These are phyloP conservation scores for Dromaius novaehollandiae DNA, from an alignment of 2,113 vertebrate genomes.

Conservation along the genomic window DNA sequence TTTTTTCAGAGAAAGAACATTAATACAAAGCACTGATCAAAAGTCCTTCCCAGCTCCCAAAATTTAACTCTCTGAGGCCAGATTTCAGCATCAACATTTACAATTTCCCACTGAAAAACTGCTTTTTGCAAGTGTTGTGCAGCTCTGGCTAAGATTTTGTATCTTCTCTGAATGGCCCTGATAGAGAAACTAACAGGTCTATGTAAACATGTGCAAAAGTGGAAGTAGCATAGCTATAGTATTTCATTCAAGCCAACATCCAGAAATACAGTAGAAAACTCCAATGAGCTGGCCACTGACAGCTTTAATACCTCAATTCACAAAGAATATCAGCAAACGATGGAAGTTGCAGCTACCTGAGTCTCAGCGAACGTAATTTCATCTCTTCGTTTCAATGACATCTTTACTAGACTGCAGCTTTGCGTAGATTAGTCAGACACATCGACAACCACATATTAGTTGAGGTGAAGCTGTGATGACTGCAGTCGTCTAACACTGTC, in stretches of 20 bases:
- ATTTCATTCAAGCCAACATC: background rate
- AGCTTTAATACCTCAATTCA: background rate
- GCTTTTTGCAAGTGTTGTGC: background rate
- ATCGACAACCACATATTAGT: constrained; percentile 32
- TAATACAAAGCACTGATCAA: background rate
- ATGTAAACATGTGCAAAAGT: background rate
- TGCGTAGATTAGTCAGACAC: constrained; percentile 27
- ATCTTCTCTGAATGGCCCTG: background rate
- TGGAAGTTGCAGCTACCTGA: background rate
- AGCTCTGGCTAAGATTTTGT: background rate
- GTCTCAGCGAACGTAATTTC: constrained; percentile 4
- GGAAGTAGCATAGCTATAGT: background rate
- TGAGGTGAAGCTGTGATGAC: constrained; percentile 40
- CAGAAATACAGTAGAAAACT: background rate
- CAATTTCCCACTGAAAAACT: background rate
- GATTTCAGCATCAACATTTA: background rate
- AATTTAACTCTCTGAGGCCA: background rate
- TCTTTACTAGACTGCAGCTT: constrained; percentile 31
- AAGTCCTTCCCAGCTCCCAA: background rate
- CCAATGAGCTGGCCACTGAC: background rate
- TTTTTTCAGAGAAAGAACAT: background rate
- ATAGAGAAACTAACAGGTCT: background rate
- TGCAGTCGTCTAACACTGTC: constrained; percentile 31
- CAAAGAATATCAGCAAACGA: background rate
- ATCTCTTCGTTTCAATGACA: constrained; percentile 22